A percentile compares a stretch with the other conserved stretches of the same genome.
Conservation (phyloP, 2,797 vertebrate species). For the Pelodytes ibericus region DNA sequence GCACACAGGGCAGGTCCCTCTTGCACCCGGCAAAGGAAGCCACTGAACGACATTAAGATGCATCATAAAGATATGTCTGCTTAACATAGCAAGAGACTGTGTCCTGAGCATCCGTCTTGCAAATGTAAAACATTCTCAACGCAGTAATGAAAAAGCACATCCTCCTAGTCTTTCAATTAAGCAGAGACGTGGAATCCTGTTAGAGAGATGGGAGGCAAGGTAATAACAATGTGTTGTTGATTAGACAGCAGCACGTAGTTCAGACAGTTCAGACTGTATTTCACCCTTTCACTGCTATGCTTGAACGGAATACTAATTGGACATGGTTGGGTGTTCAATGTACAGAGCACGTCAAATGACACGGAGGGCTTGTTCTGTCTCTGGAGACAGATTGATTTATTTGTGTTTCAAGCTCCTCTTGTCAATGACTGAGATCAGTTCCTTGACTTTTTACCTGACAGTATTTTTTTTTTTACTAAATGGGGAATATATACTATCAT, state of each 20-base stretch:
- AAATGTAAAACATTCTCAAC: conserved; percentile 38
- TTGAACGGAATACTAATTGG: conserved; percentile 52
- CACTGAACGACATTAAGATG: too few species aligned
- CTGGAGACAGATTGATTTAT: conserved; percentile 45
- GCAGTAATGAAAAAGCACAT: conserved; percentile 47
- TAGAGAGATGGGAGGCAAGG: conserved; percentile 32
- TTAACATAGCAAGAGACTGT: conserved; percentile 1
- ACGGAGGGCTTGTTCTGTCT: conserved; percentile 38
- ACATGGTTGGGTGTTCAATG: conserved; percentile 27
- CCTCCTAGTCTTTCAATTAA: conserved; percentile 53
- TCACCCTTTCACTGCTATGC: conserved; percentile 46
- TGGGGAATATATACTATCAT: too few species aligned
- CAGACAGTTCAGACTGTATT: conserved; percentile 46
- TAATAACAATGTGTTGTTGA: conserved; percentile 52
- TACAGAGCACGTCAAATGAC: conserved; percentile 23
- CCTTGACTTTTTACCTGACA: conserved; percentile 17
- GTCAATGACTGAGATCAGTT: conserved; percentile 12
- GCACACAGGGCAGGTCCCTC: too few species aligned
- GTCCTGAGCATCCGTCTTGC: conserved; percentile 25
- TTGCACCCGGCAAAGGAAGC: too few species aligned
- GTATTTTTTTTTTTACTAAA: neutral
- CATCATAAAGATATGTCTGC: neutral
- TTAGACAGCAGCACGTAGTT: conserved; percentile 38
- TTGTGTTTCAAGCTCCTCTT: conserved; percentile 3
- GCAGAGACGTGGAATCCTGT: conserved; percentile 43